Evolutionary conservation across 2,797 vertebrate species (phyloP).

Genomic region (Clamator glandarius): DNA sequence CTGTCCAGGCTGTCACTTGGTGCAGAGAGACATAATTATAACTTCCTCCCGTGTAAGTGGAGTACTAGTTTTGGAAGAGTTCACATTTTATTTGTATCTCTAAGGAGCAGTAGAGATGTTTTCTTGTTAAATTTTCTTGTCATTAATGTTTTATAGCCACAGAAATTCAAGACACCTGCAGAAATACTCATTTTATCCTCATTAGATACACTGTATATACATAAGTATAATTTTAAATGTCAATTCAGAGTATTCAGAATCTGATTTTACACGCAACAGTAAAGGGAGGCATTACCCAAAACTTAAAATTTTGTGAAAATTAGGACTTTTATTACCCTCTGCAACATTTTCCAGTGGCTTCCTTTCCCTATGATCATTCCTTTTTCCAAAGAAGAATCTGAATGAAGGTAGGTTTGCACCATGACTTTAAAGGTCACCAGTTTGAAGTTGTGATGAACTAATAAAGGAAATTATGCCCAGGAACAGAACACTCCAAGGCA

Average conservation of each 20-base stretch:
- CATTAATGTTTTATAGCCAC: neutral
- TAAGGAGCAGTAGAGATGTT: neutral
- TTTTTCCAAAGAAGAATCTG: neutral
- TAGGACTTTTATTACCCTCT: neutral
- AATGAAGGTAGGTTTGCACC: slow-evolving; percentile 30
- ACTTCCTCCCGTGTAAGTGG: neutral
- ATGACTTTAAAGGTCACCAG: slow-evolving; percentile 44
- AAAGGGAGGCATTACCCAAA: neutral
- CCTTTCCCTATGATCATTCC: neutral
- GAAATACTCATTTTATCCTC: neutral
- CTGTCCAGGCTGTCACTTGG: neutral
- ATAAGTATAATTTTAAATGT: neutral
- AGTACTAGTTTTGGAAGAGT: neutral
- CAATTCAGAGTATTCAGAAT: neutral
- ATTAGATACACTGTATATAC: neutral
- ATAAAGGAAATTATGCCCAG: slow-evolving; percentile 56
- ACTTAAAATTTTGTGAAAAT: neutral
- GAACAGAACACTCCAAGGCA: neutral
- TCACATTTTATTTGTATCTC: neutral
- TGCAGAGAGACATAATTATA: neutral
- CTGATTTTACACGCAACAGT: neutral
- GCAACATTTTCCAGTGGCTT: neutral
- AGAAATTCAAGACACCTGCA: neutral
- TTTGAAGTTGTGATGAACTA: slow-evolving; percentile 46
- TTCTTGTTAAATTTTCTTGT: neutral